A percentile compares a stretch with the other conserved stretches of the same genome.
phyloP scores from a whole-genome alignment of 2,888 invertebrate species.

The Bedellia somnulentella region DNA sequence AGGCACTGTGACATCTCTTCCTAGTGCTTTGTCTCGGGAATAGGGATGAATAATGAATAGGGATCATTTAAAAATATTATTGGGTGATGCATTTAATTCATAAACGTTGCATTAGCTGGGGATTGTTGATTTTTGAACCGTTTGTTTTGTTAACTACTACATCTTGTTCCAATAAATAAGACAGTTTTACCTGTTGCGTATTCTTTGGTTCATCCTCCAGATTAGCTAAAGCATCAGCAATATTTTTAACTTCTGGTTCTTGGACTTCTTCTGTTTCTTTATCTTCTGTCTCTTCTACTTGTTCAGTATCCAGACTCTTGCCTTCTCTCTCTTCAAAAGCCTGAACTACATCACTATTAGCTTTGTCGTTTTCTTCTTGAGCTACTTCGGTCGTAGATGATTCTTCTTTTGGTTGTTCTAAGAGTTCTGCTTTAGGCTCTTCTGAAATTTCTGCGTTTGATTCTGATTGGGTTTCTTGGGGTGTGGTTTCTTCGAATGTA shows the following conservation, averaged over 20 bases:
- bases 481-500: no score
- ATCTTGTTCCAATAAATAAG: background rate
- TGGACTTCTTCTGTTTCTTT: conserved; percentile 14
- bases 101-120: no score
- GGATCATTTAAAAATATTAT: no score
- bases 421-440: conserved; percentile 1
- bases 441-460: conserved; percentile 5
- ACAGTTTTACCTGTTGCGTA: conserved; percentile 29
- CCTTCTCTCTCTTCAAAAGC: conserved; percentile 9
- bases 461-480: no score
- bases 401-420: conserved; percentile 5
- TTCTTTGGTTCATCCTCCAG: conserved; percentile 30
- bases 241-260: conserved; percentile 25
- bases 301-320: conserved; percentile 7
- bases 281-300: conserved; percentile 11
- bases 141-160: background rate
- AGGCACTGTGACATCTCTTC: no score
- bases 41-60: no score
- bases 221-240: conserved; percentile 26
- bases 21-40: no score
- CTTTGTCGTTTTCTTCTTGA: conserved; percentile 11
- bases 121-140: conserved; percentile 1
- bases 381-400: conserved; percentile 6
- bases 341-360: conserved; percentile 9
- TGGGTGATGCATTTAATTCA: no score